Percentiles rank a stretch among this genome's conserved stretches.
phyloP scores from a whole-genome alignment of 2,888 invertebrate species.

The Erpobdella octoculata region DNA sequence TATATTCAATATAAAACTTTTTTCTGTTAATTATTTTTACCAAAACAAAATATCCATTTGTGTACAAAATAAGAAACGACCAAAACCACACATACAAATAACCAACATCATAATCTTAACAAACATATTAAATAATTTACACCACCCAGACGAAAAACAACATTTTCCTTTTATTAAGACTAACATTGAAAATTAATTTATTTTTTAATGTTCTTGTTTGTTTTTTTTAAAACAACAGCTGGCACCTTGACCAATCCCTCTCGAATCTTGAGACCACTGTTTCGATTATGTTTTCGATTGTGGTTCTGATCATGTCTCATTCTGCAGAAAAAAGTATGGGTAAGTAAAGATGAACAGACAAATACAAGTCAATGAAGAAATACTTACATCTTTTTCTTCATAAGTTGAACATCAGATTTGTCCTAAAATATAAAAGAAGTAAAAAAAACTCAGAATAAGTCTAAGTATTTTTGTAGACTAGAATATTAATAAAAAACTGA shows the following conservation, averaged over 20 bases:
- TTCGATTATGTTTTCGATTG: background rate
- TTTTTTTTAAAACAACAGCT: background rate
- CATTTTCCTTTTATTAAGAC: too few relatives aligned
- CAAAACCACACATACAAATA: too few relatives aligned
- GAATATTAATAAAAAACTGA: background rate
- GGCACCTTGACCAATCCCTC: background rate
- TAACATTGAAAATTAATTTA: too few relatives aligned
- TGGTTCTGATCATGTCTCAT: background rate
- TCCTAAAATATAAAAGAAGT: background rate
- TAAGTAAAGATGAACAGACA: background rate
- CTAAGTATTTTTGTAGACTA: background rate
- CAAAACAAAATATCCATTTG: too few relatives aligned
- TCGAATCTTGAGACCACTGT: background rate
- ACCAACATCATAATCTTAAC: too few relatives aligned
- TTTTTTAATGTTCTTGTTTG: background rate
- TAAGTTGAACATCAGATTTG: background rate
- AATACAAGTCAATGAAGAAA: background rate
- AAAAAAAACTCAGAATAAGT: background rate
- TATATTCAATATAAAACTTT: too few relatives aligned
- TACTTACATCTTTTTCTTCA: conserved; percentile 3
- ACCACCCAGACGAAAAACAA: too few relatives aligned
- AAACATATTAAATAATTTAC: too few relatives aligned
- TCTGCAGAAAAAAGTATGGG: background rate
- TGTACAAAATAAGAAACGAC: too few relatives aligned
- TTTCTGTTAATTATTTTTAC: too few relatives aligned